These are phyloP conservation scores for Oscheius onirici DNA, from an alignment of 2,888 invertebrate genomes.

Conservation along the genomic window DNA sequence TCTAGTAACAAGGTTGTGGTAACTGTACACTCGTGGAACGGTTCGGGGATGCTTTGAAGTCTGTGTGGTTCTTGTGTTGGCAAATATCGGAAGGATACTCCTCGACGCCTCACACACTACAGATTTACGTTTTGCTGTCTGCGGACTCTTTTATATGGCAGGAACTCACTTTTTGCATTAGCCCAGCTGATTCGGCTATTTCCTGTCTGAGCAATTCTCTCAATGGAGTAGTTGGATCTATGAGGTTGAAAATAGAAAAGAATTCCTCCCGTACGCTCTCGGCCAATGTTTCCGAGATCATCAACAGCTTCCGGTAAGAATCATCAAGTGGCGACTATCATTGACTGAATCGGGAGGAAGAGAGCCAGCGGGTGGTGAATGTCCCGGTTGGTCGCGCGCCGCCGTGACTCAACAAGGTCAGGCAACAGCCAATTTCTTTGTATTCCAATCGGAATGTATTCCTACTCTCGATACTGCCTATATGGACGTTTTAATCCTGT, in stretches of 20 bases:
- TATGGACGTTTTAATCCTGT: no score
- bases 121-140: neutral
- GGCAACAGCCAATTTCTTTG: conserved; percentile 16
- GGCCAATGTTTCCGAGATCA: conserved; percentile 20
- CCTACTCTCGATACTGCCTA: no score
- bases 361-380: conserved; percentile 17
- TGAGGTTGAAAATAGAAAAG: neutral
- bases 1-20: neutral
- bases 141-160: no score
- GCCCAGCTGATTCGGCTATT: conserved; percentile 7
- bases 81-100: no score
- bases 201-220: conserved; percentile 4
- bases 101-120: neutral
- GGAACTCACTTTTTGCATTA: conserved; percentile 24
- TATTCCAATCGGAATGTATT: conserved; percentile 1
- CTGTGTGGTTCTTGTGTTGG: neutral
- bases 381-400: conserved; percentile 24
- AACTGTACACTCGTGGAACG: neutral
- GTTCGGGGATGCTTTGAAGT: neutral
- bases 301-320: conserved; percentile 1
- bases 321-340: conserved; percentile 1
- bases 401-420: conserved; percentile 30
- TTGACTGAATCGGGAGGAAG: neutral
- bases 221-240: conserved; percentile 2
- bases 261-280: conserved; percentile 11